Evolutionary conservation across 2,888 invertebrate genomes (phyloP), one percentile per base, ranked within the genome.

Genomic region (Cataglyphis rosenhaueri): DNA sequence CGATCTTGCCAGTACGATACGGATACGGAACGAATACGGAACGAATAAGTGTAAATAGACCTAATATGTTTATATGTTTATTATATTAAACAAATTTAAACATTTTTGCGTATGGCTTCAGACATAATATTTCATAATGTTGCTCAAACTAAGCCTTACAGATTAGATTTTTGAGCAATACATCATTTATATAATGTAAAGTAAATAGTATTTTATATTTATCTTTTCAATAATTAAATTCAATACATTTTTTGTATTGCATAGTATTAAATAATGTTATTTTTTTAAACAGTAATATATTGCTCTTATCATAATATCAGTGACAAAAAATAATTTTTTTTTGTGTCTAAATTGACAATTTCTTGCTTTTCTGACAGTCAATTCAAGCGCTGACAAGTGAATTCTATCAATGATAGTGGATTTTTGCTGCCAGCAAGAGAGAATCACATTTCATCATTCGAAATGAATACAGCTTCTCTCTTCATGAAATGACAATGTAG

Each of bases 361-460:
- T 18, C 35, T 52, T 25, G 6, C 2, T 52, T 52, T 41, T 29
- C 8, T 29, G n/a, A 15, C 25, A 38, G 52, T 52, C 65, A 44
- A 25, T 52, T 65, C n/a, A 75, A 75, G 25, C 15, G n/a, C 15
- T 64, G 65, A 75, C 44, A 62, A 21, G 64, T 25, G 75, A 75
- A 35, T 44, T 32, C 25, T 25, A 62, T 38, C 25, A 65, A 65
- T 52, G 75, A 75, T 48, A 75, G 48, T 12, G 35, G 65, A 25
- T 75, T 75, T 65, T 65, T 75, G 75, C 64, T 62, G 44, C 15
- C 35, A 38, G 35, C 38, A n/a, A 41, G 41, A 35, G 52, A 12
- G 9, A 75, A 65, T 75, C 44, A 25, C 52, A 65, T 65, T 75
- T 75, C 52, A 75, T 35, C 64, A 35, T 65, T 65, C 48, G 38